phyloP scores from a whole-genome alignment of 2,797 vertebrate genomes.

The Esox lucius region DNA sequence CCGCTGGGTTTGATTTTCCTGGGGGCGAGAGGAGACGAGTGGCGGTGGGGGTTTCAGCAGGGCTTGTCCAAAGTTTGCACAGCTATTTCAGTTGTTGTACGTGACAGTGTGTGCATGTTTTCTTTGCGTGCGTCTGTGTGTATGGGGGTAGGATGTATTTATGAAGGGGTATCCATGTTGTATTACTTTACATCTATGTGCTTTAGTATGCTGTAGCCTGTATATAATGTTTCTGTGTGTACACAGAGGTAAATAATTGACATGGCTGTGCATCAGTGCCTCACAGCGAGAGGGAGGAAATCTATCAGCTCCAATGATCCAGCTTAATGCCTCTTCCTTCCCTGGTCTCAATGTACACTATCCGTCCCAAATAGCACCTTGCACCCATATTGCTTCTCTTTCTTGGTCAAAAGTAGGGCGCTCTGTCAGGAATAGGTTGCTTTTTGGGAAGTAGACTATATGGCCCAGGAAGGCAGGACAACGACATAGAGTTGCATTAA shows the following conservation, averaged over 20 bases:
- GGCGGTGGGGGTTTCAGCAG: neutral
- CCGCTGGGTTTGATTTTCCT: constrained; percentile 11
- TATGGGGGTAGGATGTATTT: neutral
- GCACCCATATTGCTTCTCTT: neutral
- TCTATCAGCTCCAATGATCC: constrained; percentile 28
- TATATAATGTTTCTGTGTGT: neutral
- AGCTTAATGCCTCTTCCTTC: constrained; percentile 13
- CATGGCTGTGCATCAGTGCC: constrained; percentile 15
- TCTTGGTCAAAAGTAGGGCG: neutral
- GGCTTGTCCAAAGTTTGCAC: neutral
- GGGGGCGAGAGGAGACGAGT: neutral
- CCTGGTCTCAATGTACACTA: neutral
- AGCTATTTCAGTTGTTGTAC: neutral
- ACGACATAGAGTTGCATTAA: constrained; percentile 12
- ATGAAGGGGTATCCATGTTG: neutral
- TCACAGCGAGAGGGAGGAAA: constrained; percentile 28
- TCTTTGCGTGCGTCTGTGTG: neutral
- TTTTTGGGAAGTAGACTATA: neutral
- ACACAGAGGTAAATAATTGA: constrained; percentile 25
- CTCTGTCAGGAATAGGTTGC: neutral
- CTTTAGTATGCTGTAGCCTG: neutral
- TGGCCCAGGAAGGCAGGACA: neutral
- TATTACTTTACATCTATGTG: neutral
- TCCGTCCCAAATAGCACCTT: neutral
- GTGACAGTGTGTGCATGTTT: neutral